Evolutionary conservation across 2,888 invertebrate genomes (phyloP).

Genomic region (Drosophila suboccidentalis): DNA sequence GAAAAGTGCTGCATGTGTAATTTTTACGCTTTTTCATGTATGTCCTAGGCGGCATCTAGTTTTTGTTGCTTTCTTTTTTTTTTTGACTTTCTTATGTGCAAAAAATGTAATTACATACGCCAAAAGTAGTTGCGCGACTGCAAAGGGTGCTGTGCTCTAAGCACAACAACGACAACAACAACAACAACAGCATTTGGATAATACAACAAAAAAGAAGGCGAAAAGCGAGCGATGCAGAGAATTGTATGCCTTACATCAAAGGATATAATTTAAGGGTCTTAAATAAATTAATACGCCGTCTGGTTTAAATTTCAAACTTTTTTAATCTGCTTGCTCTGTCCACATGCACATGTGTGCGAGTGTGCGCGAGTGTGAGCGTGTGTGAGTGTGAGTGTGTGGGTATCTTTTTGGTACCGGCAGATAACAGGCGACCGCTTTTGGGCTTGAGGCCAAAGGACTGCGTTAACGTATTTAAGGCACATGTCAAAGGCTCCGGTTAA

Average conservation of each 20-base stretch:
- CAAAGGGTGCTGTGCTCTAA: constrained; percentile 48
- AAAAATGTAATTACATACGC: constrained; percentile 81
- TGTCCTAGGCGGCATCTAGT: constrained; percentile 56
- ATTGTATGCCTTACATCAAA: constrained; percentile 75
- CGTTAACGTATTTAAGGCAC: constrained; percentile 69
- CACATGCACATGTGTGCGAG: constrained; percentile 13
- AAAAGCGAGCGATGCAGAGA: constrained; percentile 51
- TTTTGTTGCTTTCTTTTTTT: constrained; percentile 28
- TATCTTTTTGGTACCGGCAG: constrained; percentile 45
- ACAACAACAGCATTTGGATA: not conserved
- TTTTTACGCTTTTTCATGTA: constrained; percentile 68
- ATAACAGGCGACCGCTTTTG: constrained; percentile 62
- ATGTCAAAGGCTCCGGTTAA: constrained; percentile 71
- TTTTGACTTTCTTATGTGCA: constrained; percentile 64
- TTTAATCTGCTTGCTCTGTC: constrained; percentile 74
- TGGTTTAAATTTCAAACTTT: constrained; percentile 75
- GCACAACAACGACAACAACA: constrained; percentile 41
- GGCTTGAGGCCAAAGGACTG: constrained; percentile 73
- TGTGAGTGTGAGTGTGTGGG: constrained; percentile 11
- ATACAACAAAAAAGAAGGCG: constrained; percentile 35
- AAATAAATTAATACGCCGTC: constrained; percentile 77
- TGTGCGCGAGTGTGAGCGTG: constrained; percentile 4
- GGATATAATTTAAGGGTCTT: constrained; percentile 82
- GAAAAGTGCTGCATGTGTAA: constrained; percentile 80
- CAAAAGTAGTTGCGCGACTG: constrained; percentile 68